phyloP scores from a whole-genome alignment of 2,797 vertebrate species.

The Yasuhikotakia modesta region DNA sequence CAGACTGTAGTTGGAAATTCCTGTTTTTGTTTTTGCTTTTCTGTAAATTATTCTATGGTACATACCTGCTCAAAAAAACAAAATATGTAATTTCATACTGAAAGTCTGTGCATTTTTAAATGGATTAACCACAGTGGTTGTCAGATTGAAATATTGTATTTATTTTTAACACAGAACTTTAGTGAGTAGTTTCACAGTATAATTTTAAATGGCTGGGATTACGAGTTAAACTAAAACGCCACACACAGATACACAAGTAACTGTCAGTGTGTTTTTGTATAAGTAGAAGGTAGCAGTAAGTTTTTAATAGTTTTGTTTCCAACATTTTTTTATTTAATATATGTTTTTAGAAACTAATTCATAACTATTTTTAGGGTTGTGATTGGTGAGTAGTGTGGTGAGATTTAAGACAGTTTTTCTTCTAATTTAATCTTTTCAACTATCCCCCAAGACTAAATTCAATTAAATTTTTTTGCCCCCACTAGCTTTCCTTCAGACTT shows the following conservation, averaged over 20 bases:
- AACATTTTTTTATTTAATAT: background rate
- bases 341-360: background rate
- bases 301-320: background rate
- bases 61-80: too few relatives aligned
- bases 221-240: background rate
- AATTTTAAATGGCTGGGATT: background rate
- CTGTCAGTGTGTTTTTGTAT: background rate
- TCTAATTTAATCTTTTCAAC: constrained; percentile 32
- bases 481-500: constrained; percentile 38
- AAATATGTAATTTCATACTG: too few relatives aligned
- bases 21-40: background rate
- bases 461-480: constrained; percentile 18
- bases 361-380: constrained; percentile 4
- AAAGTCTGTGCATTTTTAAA: too few relatives aligned
- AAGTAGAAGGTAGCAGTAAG: background rate
- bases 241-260: background rate
- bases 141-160: background rate
- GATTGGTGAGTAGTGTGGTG: constrained; percentile 21
- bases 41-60: background rate
- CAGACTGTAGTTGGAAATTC: too few relatives aligned
- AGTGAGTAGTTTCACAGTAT: background rate
- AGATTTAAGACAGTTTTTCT: constrained; percentile 31
- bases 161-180: background rate
- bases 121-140: background rate
- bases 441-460: constrained; percentile 25